Base-by-base conservation (phyloP, 92 coral and sea anemone species). In the Palythoa caribaeorum region DNA sequence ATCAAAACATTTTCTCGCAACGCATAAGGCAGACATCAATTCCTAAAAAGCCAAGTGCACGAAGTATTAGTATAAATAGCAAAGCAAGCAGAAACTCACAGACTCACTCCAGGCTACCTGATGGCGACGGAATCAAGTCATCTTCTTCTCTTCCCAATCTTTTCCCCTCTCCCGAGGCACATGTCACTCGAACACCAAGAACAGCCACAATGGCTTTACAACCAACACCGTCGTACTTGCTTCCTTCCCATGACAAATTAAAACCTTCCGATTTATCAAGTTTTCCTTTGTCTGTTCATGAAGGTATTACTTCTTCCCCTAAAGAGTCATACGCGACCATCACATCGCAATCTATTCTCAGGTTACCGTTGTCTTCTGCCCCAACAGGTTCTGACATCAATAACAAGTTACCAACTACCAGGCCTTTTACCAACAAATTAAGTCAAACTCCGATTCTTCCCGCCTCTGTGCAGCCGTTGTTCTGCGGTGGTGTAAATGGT, bases 311-410 rank as follows among this genome's bases (percentile, higher is more conserved):
- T 66, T 81, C 86, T 65, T 39, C 85, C 28, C 47, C 85, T 60
- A 80, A 80, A 44, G 85, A 63, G 72, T 35, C 86, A 63, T 50
- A 66, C 76, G 20, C 83, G 83, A 77, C 65, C 68, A 77, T 15
- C 66, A 53, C 44, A 50, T 20, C 66, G 20, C 83, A 77, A 51
- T 77, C 83, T 77, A 38, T 77, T 77, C 83, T 51, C 83, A 53
- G 51, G 86, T 81, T 68, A 81, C 86, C 86, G 73, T 81, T 81
- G 71, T 66, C 40, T 81, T 81, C 86, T 81, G 76, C 86, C 12
- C 59, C 76, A 81, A 81, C 86, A 81, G 86, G 86, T 81, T 53
- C 86, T 69, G 55, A 20, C 65, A 81, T 65, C 76, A 36, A 40
- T 68, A 48, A 47, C 86, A 81, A 81, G 86, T 2, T 38, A 21